Conservation (phyloP, 2,113 vertebrate genomes). For the Xiphias gladius region DNA sequence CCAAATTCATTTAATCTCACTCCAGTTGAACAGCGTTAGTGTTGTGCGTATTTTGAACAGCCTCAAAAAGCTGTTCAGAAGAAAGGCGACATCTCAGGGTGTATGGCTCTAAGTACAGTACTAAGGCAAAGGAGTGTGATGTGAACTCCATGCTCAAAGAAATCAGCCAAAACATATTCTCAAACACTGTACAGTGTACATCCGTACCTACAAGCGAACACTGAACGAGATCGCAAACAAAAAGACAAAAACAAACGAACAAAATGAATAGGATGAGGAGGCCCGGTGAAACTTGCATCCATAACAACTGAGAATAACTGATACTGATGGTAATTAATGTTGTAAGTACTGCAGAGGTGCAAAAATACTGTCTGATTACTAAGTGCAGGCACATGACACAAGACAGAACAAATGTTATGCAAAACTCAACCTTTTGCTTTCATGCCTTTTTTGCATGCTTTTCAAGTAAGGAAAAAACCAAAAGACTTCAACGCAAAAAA, state of each 20-base stretch:
- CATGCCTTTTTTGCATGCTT: constrained; percentile 6
- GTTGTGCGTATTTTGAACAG: not conserved
- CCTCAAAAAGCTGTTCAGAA: constrained; percentile 5
- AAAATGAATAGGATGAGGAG: constrained; percentile 45
- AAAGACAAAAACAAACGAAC: not conserved
- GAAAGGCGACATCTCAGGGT: not conserved
- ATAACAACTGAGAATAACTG: not conserved
- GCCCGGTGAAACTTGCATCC: constrained; percentile 3
- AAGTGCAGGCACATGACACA: constrained; percentile 37
- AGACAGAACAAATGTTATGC: not conserved
- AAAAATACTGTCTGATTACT: constrained; percentile 36
- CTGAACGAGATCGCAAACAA: constrained; percentile 6
- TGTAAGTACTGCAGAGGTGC: not conserved
- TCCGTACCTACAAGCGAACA: constrained; percentile 42
- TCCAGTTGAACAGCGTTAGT: constrained; percentile 9
- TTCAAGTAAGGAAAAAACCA: constrained; percentile 46
- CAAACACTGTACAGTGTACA: constrained; percentile 15
- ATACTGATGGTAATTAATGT: not conserved
- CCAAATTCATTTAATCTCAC: not conserved
- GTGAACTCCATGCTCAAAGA: constrained; percentile 18
- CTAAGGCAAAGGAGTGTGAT: constrained; percentile 61
- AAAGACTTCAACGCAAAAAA: constrained; percentile 4
- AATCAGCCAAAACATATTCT: not conserved
- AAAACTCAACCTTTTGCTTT: constrained; percentile 20
- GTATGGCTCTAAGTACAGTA: constrained; percentile 46